Conservation (phyloP, 53 echinoderm and acorn worm species). For the Stichopus horrens region DNA sequence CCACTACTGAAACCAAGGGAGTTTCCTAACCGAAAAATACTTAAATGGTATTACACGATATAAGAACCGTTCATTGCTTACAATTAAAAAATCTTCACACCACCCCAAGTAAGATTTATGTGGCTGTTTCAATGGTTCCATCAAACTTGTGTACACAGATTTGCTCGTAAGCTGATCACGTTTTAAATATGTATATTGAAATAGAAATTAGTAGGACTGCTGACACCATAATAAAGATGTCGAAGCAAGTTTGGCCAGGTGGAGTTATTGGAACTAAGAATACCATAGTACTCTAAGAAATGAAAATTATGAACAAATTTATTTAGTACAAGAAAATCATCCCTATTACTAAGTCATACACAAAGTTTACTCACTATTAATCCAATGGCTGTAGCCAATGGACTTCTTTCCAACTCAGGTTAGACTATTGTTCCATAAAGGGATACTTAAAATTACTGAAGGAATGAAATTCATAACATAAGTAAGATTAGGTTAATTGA, state of each 20-base stretch:
- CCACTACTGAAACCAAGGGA: neutral
- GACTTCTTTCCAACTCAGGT: too few relatives aligned
- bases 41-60: neutral
- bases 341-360: neutral
- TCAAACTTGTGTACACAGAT: neutral
- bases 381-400: too few relatives aligned
- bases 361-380: neutral
- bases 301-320: neutral
- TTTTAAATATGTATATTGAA: neutral
- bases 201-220: neutral
- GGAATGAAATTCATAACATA: neutral
- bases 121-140: constrained; percentile 1
- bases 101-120: neutral
- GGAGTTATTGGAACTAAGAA: constrained; percentile 6
- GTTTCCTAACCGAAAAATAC: neutral
- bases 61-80: neutral
- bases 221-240: neutral
- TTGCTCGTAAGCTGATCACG: neutral
- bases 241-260: neutral
- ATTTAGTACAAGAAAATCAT: neutral
- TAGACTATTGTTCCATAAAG: neutral
- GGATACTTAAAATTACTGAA: neutral
- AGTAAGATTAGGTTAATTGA: neutral
- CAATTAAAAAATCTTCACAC: neutral
- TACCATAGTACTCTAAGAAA: constrained; percentile 10